Evolutionary conservation across 2,113 vertebrate species (phyloP), one percentile per base, ranked within the genome.

Genomic region (Pseudolaguvia tuberculata): DNA sequence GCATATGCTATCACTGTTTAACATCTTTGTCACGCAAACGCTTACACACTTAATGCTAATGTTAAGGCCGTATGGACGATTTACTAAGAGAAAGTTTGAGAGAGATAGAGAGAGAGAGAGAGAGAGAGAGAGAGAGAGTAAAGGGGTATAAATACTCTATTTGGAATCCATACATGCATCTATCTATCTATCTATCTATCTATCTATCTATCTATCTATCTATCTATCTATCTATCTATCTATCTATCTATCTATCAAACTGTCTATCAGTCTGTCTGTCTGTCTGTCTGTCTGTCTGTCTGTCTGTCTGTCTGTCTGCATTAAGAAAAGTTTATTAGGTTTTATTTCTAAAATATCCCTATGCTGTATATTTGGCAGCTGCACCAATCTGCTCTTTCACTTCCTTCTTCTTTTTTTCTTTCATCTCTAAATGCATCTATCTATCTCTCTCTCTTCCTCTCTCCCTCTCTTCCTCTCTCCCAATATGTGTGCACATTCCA

Each of bases 21-120:
- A 58, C 61, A 51, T 67, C 39, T 57, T 48, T 48, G 13, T 12
- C 47, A 58, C 48, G 29, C 50, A 42, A 68, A 48, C 21, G 25
- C 55, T 47, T 14, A 62, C 48, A 79, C 17, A 57, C 45, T 61
- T 20, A 51, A n/a, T 47, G 59, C 14, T 45, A 42, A 75, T 23
- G 35, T 75, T 66, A 66, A 47, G 51, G 27, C 53, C 61, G 47
- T 66, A 56, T 75, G 72, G 52, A 39, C 35, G 56, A 66, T 66
- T 56, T 23, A 51, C 61, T 45, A 45, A 52, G 50, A 55, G 27
- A 59, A 39, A 39, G 12, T 45, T 63, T 63, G 50, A 35, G 27
- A 62, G 57, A 70, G n/a, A 39, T 27, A 62, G 23, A 23, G 8
- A 62, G 9, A 21, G 53, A 48, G 18, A 6, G 23, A 35, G 27